Percentiles rank a stretch among this genome's conserved stretches.
Evolutionary conservation across 2,113 vertebrate genomes (phyloP).

Genomic region (Macaca mulatta): DNA sequence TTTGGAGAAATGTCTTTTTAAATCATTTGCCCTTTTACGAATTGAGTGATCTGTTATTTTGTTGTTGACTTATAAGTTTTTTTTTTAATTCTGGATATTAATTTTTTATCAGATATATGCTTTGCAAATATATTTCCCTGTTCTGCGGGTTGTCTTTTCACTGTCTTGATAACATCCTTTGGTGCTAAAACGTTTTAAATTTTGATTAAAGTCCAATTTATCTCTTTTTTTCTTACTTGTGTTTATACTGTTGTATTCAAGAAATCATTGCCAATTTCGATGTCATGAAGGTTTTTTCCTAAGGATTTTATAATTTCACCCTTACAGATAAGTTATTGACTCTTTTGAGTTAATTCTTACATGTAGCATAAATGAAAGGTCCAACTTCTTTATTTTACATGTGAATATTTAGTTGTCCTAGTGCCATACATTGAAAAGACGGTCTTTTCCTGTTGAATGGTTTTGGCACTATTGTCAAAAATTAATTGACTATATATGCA

Average conservation of each 20-base stretch:
- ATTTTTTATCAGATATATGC: neutral
- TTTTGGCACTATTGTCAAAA: neutral
- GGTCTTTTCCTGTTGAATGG: neutral
- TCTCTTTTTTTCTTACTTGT: neutral
- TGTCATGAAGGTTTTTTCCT: neutral
- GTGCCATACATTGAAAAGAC: neutral
- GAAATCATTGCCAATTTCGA: neutral
- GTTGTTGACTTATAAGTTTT: neutral
- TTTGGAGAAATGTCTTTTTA: neutral
- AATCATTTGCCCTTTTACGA: neutral
- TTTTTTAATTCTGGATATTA: neutral
- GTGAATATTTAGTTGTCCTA: neutral
- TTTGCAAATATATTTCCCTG: neutral
- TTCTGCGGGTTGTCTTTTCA: neutral
- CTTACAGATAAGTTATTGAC: neutral
- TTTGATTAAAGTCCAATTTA: neutral
- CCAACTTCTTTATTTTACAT: neutral
- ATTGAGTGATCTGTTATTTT: neutral
- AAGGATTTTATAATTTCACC: neutral
- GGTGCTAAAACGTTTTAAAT: neutral
- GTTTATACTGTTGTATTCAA: neutral
- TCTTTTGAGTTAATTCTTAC: neutral
- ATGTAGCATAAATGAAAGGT: neutral
- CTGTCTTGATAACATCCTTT: neutral
- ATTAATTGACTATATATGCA: neutral